Evolutionary conservation across 2,888 invertebrate genomes (phyloP).

Genomic region (Drosophila nigricruria): DNA sequence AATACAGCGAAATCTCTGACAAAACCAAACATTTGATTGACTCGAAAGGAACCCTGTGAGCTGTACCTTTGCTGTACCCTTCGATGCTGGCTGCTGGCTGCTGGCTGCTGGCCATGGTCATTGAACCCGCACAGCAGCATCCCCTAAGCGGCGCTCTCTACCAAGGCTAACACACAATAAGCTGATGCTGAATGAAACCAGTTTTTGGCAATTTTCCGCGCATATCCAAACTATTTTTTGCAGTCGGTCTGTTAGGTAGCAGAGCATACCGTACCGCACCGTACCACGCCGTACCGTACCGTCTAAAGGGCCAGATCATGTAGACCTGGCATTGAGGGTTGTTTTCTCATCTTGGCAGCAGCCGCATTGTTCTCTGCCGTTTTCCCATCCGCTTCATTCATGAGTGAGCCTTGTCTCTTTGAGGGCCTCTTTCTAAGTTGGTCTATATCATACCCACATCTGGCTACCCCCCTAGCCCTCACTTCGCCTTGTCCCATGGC

Average conservation of each 20-base stretch:
- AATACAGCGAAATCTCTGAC: slow-evolving; percentile 19
- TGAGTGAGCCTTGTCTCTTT: slow-evolving; percentile 34
- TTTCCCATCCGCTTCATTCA: slow-evolving; percentile 56
- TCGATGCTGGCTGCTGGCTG: slow-evolving; percentile 2
- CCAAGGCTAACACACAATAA: slow-evolving; percentile 57
- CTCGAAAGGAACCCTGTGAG: slow-evolving; percentile 22
- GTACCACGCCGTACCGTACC: not conserved
- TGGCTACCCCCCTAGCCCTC: slow-evolving; percentile 41
- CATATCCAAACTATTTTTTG: slow-evolving; percentile 45
- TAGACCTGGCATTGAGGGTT: slow-evolving; percentile 48
- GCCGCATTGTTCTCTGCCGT: slow-evolving; percentile 36
- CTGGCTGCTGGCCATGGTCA: slow-evolving; percentile 52
- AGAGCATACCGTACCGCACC: slow-evolving; percentile 1
- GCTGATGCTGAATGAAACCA: slow-evolving; percentile 47
- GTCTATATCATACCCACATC: slow-evolving; percentile 71
- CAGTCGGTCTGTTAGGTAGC: slow-evolving; percentile 37
- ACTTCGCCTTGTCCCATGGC: slow-evolving; percentile 43
- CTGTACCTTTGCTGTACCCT: slow-evolving; percentile 2
- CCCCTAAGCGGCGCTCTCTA: slow-evolving; percentile 56
- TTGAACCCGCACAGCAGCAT: slow-evolving; percentile 70
- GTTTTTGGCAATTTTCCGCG: slow-evolving; percentile 72
- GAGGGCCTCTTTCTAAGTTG: slow-evolving; percentile 41
- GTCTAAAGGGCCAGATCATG: slow-evolving; percentile 46
- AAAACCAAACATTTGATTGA: slow-evolving; percentile 21
- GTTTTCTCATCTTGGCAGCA: slow-evolving; percentile 50